Conservation (phyloP, 2,113 vertebrate genomes). For the Psilopogon haemacephalus region DNA sequence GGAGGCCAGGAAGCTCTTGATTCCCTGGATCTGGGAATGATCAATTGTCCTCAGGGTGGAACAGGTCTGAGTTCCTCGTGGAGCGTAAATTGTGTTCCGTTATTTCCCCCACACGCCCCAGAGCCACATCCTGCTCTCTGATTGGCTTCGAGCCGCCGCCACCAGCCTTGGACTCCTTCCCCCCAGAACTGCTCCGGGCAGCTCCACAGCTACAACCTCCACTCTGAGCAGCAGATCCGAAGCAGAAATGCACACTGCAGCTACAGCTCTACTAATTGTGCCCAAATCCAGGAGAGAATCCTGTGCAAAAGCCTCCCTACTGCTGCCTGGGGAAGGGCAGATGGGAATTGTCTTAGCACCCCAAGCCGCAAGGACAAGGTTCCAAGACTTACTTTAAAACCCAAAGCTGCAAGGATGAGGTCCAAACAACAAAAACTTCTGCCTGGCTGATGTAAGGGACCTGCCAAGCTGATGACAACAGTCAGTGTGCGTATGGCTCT, state of each 20-base stretch:
- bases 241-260: neutral
- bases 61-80: conserved; percentile 35
- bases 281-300: neutral
- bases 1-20: conserved; percentile 65
- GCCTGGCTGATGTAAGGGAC: neutral
- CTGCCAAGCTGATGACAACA: neutral
- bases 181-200: neutral
- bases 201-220: neutral
- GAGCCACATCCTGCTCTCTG: conserved; percentile 27
- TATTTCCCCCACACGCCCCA: neutral
- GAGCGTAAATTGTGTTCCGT: conserved; percentile 1
- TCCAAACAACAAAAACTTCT: neutral
- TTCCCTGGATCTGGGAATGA: conserved; percentile 46
- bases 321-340: no score
- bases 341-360: neutral
- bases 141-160: neutral
- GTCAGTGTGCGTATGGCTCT: neutral
- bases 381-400: neutral
- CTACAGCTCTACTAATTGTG: neutral
- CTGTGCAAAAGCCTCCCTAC: fast-evolving
- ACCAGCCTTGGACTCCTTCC: neutral
- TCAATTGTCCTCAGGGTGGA: conserved; percentile 62
- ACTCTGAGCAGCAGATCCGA: fast-evolving
- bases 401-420: neutral
- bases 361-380: neutral